Conservation (phyloP, 2,888 invertebrate genomes). For the Coelogynopora nodosa region DNA sequence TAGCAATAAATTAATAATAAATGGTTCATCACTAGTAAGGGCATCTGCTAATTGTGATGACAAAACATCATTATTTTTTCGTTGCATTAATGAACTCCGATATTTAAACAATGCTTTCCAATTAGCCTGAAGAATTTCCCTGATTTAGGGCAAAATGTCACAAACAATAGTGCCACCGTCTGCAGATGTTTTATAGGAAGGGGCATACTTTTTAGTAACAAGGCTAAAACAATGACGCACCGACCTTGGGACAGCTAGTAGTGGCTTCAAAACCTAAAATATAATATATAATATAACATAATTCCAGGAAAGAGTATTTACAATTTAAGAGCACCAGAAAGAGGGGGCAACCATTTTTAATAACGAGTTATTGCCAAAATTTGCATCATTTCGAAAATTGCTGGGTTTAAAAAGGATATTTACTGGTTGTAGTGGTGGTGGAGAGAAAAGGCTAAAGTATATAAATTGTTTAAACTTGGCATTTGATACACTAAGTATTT, state of each 20-base stretch:
- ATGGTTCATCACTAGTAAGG: not conserved
- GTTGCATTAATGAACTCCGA: not conserved
- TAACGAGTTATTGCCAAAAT: not conserved
- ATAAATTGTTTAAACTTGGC: not conserved
- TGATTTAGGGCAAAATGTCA: not conserved
- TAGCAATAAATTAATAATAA: not conserved
- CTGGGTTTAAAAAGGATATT: not conserved
- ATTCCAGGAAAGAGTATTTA: not conserved
- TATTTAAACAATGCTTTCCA: not conserved
- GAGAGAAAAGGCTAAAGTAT: not conserved
- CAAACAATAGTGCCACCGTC: not conserved
- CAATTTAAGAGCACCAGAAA: not conserved
- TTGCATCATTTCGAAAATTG: not conserved
- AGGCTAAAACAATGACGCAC: not conserved
- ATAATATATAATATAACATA: not conserved
- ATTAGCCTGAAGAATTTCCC: not conserved
- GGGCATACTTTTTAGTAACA: not conserved
- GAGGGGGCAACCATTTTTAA: not conserved
- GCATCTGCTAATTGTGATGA: not conserved
- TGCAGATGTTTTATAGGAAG: not conserved
- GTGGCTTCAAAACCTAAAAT: not conserved
- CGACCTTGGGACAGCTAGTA: not conserved
- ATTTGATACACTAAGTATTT: too few relatives aligned
- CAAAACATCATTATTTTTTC: not conserved
- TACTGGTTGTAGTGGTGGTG: not conserved